These are phyloP conservation scores for Nestor notabilis DNA, from an alignment of 2,113 vertebrate genomes.

Conservation along the genomic window DNA sequence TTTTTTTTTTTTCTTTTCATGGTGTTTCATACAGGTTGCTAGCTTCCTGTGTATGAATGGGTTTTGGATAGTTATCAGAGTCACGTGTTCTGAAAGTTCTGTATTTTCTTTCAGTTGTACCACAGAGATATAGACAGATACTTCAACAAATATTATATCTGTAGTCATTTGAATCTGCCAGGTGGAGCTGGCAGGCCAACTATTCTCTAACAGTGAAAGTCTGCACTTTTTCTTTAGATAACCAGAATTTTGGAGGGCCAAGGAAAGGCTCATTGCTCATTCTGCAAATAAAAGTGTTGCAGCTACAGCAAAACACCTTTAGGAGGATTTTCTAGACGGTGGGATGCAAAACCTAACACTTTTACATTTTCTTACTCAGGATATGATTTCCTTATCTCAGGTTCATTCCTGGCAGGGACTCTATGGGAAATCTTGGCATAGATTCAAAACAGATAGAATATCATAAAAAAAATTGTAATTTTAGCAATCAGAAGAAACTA, in stretches of 20 bases:
- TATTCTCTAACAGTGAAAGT: neutral
- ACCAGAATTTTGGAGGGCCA: neutral
- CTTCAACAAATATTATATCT: neutral
- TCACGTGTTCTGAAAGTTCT: neutral
- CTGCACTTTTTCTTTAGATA: neutral
- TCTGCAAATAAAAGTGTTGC: neutral
- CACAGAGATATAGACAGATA: neutral
- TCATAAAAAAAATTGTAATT: neutral
- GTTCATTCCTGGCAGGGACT: neutral
- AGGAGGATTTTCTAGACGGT: neutral
- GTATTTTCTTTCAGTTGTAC: neutral
- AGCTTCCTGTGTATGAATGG: neutral
- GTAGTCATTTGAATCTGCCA: neutral
- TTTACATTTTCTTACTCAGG: neutral
- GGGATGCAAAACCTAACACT: neutral
- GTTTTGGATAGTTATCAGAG: neutral
- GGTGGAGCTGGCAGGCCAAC: neutral
- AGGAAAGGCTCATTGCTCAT: neutral
- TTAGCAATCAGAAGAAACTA: conserved; percentile 24
- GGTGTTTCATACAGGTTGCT: neutral
- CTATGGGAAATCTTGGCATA: neutral
- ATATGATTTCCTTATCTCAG: neutral
- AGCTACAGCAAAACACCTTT: neutral
- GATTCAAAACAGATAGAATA: neutral
- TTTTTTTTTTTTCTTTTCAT: neutral